Evolutionary conservation across 2,888 invertebrate genomes (phyloP), one percentile per base, ranked within the genome.

Genomic region (Orthosia gothica): DNA sequence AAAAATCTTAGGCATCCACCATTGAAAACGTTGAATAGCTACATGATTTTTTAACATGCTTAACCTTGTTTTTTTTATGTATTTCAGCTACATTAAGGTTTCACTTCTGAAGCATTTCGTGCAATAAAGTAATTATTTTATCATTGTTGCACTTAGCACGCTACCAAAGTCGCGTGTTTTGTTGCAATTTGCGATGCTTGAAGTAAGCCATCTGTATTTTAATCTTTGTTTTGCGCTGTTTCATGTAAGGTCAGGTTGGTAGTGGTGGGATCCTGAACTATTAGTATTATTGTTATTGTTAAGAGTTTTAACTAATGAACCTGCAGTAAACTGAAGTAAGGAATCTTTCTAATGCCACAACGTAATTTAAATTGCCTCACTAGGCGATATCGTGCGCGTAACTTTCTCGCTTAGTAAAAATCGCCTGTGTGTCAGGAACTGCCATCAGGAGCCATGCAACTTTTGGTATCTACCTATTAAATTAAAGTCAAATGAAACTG

Each of bases 91-190:
- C 49, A 70, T 59, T 52, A 5, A 70, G 12, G 57, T 83, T 76
- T 86, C 86, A 75, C 74, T 75, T 73, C n/a, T 62, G 20, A 73
- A 79, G 73, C 59, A 54, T 67, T 57, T 81, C 84, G 76, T 86
- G 81, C 57, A 63, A 75, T 75, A 62, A 68, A 81, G 83, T 79
- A 77, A 85, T 85, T 80, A 78, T 68, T 52, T 85, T 79, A 78
- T 70, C 55, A 72, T 67, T 12, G 47, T 57, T 74, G 70, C 58
- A 70, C 54, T 64, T 61, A 70, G 47, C 76, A 78, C 76, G 86
- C 74, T 32, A 74, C 9, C 20, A 15, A n/a, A 54, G 15, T 84
- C 59, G 85, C 87, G 76, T 86, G 86, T 55, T 71, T 16, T 52
- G 1, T 16, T 57, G 54, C 72, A 52, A 66, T 85, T 76, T 72